These are phyloP conservation scores for Pocillopora grandis DNA, from an alignment of 92 coral and sea anemone genomes.

Conservation along the genomic window DNA sequence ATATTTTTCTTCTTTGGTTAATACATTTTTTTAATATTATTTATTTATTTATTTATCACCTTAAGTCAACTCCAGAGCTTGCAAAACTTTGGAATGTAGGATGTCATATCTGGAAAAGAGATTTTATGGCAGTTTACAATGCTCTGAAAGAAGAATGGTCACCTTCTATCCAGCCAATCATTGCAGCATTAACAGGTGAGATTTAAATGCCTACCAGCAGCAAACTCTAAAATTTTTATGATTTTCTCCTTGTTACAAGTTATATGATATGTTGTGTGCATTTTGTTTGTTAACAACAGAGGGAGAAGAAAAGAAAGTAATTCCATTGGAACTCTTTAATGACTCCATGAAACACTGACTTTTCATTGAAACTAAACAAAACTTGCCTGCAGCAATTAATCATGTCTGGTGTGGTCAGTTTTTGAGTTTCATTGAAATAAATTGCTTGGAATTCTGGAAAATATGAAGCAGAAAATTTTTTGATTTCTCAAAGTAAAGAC, in stretches of 20 bases:
- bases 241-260: background rate
- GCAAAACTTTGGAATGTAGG: conserved; percentile 87
- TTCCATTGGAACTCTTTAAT: too few species aligned
- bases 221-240: background rate
- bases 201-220: background rate
- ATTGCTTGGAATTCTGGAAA: too few species aligned
- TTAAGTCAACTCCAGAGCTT: conserved; percentile 82
- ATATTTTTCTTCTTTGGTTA: background rate
- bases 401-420: too few species aligned
- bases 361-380: too few species aligned
- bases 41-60: background rate
- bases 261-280: too few species aligned
- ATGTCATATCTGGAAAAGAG: conserved; percentile 95
- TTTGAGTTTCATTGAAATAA: too few species aligned
- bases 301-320: too few species aligned
- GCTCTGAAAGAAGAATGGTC: conserved; percentile 92
- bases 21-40: background rate
- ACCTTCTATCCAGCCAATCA: conserved; percentile 79
- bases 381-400: too few species aligned
- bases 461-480: too few species aligned
- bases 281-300: too few species aligned
- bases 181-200: conserved; percentile 78
- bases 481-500: too few species aligned
- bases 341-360: too few species aligned
- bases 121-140: conserved; percentile 71